Percentiles rank a stretch among this genome's conserved stretches.
Evolutionary conservation across 2,888 invertebrate genomes (phyloP).

Genomic region (Pelosia muscerda): DNA sequence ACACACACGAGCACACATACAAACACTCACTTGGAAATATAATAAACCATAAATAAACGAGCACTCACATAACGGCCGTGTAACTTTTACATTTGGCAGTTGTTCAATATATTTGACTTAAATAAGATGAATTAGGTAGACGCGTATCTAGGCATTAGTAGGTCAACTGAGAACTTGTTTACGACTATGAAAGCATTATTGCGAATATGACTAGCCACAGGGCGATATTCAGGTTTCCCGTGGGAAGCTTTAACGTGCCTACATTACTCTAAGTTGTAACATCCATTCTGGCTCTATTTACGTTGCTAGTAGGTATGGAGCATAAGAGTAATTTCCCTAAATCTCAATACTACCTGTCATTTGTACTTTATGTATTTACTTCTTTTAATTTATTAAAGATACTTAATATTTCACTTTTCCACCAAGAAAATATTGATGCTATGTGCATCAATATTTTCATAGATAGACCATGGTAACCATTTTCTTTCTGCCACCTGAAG

Average conservation of each 20-base stretch:
- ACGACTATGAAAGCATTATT: slow-evolving; percentile 23
- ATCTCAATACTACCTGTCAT: not conserved
- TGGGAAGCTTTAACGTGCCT: slow-evolving; percentile 15
- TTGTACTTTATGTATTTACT: not conserved
- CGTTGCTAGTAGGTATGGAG: not conserved
- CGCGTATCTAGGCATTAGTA: slow-evolving; percentile 47
- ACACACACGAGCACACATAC: slow-evolving; percentile 21
- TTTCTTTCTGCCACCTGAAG: too few relatives aligned
- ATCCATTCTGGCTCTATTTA: not conserved
- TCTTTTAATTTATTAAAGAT: not conserved
- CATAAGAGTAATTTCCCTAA: not conserved
- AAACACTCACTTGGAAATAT: slow-evolving; percentile 10
- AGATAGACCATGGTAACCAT: too few relatives aligned
- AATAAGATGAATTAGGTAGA: slow-evolving; percentile 64
- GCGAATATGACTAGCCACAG: slow-evolving; percentile 11
- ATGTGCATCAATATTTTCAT: too few relatives aligned
- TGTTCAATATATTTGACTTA: slow-evolving; percentile 66
- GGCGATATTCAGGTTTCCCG: slow-evolving; percentile 23
- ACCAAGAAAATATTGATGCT: too few relatives aligned
- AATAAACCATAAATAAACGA: slow-evolving; percentile 50
- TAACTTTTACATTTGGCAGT: slow-evolving; percentile 67
- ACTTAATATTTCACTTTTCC: too few relatives aligned
- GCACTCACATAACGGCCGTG: slow-evolving; percentile 47
- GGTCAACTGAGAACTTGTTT: slow-evolving; percentile 41
- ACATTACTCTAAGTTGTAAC: slow-evolving; percentile 7